Conservation (phyloP, 2,113 vertebrate genomes). For the Hoplias malabaricus region DNA sequence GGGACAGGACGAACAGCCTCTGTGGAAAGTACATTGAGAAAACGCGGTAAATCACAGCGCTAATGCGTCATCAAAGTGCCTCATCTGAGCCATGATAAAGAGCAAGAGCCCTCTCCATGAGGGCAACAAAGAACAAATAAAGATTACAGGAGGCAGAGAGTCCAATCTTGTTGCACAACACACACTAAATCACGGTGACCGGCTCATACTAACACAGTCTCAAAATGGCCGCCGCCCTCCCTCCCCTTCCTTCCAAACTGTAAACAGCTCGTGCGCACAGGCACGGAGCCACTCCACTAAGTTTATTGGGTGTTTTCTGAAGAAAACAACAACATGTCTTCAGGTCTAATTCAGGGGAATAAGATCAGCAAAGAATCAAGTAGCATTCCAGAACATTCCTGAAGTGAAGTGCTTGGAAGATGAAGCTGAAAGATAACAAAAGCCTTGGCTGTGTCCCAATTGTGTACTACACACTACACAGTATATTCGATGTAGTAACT, state of each 20-base stretch:
- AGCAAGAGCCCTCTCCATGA: constrained; percentile 7
- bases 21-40: constrained; percentile 49
- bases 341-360: not conserved
- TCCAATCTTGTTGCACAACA: constrained; percentile 55
- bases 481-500: no score
- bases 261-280: not conserved
- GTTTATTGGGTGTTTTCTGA: constrained; percentile 41
- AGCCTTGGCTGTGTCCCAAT: no score
- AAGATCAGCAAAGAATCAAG: not conserved
- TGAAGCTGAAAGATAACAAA: no score
- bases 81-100: constrained; percentile 44
- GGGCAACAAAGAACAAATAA: constrained; percentile 44
- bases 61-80: constrained; percentile 70
- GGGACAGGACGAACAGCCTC: constrained; percentile 52
- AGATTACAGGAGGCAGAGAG: constrained; percentile 49
- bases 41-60: constrained; percentile 59
- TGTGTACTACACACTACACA: no score
- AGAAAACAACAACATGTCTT: constrained; percentile 2
- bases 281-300: not conserved
- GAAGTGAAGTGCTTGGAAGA: no score
- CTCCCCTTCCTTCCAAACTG: constrained; percentile 21
- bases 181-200: constrained; percentile 33
- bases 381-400: not conserved
- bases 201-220: not conserved
- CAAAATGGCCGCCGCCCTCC: not conserved